phyloP scores from a whole-genome alignment of 2,888 invertebrate genomes.

The Metopia argyrocephala region DNA sequence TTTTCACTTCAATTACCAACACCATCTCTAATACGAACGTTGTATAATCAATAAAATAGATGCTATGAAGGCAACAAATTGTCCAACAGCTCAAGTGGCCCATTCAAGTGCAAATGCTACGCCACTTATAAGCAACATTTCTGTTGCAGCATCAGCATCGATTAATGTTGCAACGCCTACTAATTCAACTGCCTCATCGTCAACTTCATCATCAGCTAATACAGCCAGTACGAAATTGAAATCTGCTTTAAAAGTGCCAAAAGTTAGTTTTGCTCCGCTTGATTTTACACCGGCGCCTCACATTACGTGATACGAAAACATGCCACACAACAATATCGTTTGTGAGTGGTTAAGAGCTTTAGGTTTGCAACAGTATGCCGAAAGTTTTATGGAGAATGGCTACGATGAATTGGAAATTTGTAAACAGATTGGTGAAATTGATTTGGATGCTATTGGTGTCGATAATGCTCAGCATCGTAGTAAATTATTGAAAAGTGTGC shows the following conservation, averaged over 20 bases:
- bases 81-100: conserved; percentile 60
- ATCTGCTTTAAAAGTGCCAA: conserved; percentile 70
- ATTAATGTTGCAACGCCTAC: conserved; percentile 55
- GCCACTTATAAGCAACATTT: conserved; percentile 61
- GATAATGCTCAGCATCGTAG: conserved; percentile 89
- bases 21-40: conserved; percentile 29
- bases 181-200: conserved; percentile 57
- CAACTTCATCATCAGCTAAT: conserved; percentile 60
- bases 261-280: conserved; percentile 75
- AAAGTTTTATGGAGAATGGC: conserved; percentile 96
- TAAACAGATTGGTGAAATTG: conserved; percentile 96
- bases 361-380: conserved; percentile 92
- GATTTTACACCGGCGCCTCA: conserved; percentile 70
- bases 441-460: conserved; percentile 96
- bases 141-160: conserved; percentile 59
- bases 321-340: conserved; percentile 85
- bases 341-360: conserved; percentile 95
- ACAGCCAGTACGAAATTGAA: conserved; percentile 66
- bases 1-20: neutral
- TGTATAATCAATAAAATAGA: conserved; percentile 54
- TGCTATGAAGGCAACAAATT: conserved; percentile 75
- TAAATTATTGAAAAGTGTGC: conserved; percentile 89
- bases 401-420: conserved; percentile 98
- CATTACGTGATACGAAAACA: conserved; percentile 74
- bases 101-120: conserved; percentile 59